Evolutionary conservation across 2,888 invertebrate species (phyloP).

Genomic region (Idaea dimidiata): DNA sequence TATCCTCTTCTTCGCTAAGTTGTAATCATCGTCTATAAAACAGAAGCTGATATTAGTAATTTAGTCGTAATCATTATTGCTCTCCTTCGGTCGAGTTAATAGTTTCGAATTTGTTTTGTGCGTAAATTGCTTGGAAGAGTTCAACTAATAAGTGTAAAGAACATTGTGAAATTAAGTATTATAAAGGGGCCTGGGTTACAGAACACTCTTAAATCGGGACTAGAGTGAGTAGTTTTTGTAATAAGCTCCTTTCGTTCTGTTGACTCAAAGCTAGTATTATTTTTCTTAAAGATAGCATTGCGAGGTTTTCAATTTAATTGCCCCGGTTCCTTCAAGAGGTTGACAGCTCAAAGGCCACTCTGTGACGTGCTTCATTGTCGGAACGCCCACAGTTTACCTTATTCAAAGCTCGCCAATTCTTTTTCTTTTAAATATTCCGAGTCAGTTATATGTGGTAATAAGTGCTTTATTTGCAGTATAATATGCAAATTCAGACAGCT

Average conservation of each 20-base stretch:
- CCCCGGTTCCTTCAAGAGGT: slow-evolving; percentile 75
- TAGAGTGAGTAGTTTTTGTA: slow-evolving; percentile 60
- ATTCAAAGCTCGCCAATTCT: slow-evolving; percentile 68
- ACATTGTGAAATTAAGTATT: slow-evolving; percentile 2
- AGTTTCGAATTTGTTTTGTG: slow-evolving; percentile 29
- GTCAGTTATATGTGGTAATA: slow-evolving; percentile 44
- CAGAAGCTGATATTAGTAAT: slow-evolving; percentile 38
- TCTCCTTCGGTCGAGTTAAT: slow-evolving; percentile 32
- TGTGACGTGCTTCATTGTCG: slow-evolving; percentile 76
- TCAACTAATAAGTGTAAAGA: background rate
- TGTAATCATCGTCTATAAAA: slow-evolving; percentile 39
- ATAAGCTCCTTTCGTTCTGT: slow-evolving; percentile 71
- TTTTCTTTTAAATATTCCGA: slow-evolving; percentile 64
- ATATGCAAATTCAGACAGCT: background rate
- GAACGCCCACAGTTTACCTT: slow-evolving; percentile 75
- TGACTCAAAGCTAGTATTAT: slow-evolving; percentile 66
- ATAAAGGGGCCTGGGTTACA: slow-evolving; percentile 2
- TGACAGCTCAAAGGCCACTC: slow-evolving; percentile 78
- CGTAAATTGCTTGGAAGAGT: slow-evolving; percentile 23
- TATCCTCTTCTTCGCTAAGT: slow-evolving; percentile 28
- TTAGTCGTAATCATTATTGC: slow-evolving; percentile 32
- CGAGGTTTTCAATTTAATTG: slow-evolving; percentile 78
- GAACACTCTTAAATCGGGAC: slow-evolving; percentile 38
- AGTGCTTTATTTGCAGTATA: slow-evolving; percentile 36
- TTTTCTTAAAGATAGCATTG: slow-evolving; percentile 76